Evolutionary conservation across 2,797 vertebrate species (phyloP).

Genomic region (Ctenopoma multispine): DNA sequence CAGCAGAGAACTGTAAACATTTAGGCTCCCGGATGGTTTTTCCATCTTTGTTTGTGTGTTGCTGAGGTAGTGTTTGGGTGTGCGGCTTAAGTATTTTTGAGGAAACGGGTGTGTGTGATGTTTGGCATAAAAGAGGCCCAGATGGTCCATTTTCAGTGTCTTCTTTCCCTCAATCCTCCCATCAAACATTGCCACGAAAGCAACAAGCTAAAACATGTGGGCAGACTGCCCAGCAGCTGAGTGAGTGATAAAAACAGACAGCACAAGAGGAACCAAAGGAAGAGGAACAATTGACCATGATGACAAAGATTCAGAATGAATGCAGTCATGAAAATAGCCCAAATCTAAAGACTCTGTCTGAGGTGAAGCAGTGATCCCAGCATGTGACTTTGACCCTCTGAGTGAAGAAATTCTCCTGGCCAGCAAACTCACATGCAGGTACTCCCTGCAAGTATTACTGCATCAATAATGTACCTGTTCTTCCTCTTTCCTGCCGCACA

Average conservation of each 20-base stretch:
- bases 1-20: constrained; percentile 53
- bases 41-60: constrained; percentile 54
- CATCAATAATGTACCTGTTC: constrained; percentile 16
- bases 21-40: constrained; percentile 36
- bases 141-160: constrained; percentile 51
- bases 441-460: constrained; percentile 41
- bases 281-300: background rate
- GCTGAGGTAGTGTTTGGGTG: constrained; percentile 31
- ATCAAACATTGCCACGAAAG: constrained; percentile 44
- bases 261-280: background rate
- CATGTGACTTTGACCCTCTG: background rate
- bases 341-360: background rate
- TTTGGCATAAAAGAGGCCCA: constrained; percentile 39
- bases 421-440: constrained; percentile 23
- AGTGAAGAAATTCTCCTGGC: background rate
- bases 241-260: background rate
- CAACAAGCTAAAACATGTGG: constrained; percentile 25
- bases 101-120: constrained; percentile 25
- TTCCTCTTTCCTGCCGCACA: constrained; percentile 18
- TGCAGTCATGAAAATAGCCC: background rate
- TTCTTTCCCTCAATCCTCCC: constrained; percentile 17
- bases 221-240: background rate
- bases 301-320: background rate
- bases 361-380: background rate
- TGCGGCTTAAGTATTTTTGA: constrained; percentile 34